Conservation (phyloP, 2,888 invertebrate species). For the Deilephila porcellus region DNA sequence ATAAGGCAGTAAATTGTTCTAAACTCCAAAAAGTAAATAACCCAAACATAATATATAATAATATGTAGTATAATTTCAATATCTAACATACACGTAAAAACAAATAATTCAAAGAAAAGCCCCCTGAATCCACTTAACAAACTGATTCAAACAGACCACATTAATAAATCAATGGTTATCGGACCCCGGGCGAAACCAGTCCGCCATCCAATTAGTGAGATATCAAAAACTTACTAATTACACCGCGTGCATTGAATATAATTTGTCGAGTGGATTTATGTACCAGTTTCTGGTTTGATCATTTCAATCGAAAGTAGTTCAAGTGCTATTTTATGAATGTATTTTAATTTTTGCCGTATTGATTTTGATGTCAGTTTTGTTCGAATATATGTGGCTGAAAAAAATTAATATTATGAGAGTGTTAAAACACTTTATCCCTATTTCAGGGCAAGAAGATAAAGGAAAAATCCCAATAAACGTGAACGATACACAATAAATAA, state of each 20-base stretch:
- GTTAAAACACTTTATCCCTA: too few relatives aligned
- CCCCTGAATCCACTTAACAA: neutral
- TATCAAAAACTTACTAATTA: slow-evolving; percentile 54
- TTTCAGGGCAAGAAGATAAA: too few relatives aligned
- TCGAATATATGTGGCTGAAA: too few relatives aligned
- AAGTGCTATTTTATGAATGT: neutral
- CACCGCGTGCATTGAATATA: slow-evolving; percentile 45
- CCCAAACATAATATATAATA: too few relatives aligned
- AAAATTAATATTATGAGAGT: too few relatives aligned
- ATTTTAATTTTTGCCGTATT: too few relatives aligned
- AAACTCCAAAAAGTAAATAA: too few relatives aligned
- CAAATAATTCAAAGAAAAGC: neutral
- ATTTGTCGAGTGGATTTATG: slow-evolving; percentile 44
- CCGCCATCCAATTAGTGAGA: slow-evolving; percentile 57
- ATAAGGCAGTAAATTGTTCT: too few relatives aligned
- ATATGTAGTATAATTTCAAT: too few relatives aligned
- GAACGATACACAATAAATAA: too few relatives aligned
- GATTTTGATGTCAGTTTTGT: too few relatives aligned
- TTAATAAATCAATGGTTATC: slow-evolving; percentile 27
- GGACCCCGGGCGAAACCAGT: slow-evolving; percentile 46
- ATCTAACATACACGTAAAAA: neutral
- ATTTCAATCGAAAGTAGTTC: neutral
- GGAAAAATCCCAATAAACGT: too few relatives aligned
- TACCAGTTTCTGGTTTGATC: slow-evolving; percentile 20
- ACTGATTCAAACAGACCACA: neutral